Evolutionary conservation across 2,888 invertebrate genomes (phyloP).

Genomic region (Pheosia tremula): DNA sequence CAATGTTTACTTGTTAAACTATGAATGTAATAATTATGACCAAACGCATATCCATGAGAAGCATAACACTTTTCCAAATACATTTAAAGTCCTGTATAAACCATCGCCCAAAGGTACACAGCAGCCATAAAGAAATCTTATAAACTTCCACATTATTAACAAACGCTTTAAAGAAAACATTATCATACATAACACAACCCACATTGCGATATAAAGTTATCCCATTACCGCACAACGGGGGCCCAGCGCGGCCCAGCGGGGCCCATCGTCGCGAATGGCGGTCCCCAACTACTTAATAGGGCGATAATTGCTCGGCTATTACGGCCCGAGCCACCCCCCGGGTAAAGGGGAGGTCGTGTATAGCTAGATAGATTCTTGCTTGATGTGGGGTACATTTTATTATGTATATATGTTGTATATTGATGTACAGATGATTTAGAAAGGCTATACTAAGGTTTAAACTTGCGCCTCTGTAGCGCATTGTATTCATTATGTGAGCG

Average conservation of each 20-base stretch:
- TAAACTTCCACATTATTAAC: background rate
- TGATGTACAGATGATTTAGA: background rate
- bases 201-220: conserved; percentile 23
- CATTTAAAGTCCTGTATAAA: too few relatives aligned
- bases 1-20: too few relatives aligned
- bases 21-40: too few relatives aligned
- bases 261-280: conserved; percentile 52
- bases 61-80: too few relatives aligned
- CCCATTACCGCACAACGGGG: conserved; percentile 30
- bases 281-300: conserved; percentile 78
- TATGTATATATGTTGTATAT: background rate
- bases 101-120: too few relatives aligned
- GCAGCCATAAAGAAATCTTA: too few relatives aligned
- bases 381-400: background rate
- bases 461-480: too few relatives aligned
- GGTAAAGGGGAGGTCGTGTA: conserved; percentile 8
- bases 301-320: conserved; percentile 76
- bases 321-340: conserved; percentile 38
- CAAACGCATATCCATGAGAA: too few relatives aligned
- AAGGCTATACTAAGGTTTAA: too few relatives aligned
- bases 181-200: conserved; percentile 14
- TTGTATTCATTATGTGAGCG: too few relatives aligned
- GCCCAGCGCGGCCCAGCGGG: conserved; percentile 47
- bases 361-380: conserved; percentile 17
- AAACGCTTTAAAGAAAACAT: background rate